Evolutionary conservation across 2,888 invertebrate species (phyloP), one percentile per base, ranked within the genome.

Genomic region (Drosophila neutralis): DNA sequence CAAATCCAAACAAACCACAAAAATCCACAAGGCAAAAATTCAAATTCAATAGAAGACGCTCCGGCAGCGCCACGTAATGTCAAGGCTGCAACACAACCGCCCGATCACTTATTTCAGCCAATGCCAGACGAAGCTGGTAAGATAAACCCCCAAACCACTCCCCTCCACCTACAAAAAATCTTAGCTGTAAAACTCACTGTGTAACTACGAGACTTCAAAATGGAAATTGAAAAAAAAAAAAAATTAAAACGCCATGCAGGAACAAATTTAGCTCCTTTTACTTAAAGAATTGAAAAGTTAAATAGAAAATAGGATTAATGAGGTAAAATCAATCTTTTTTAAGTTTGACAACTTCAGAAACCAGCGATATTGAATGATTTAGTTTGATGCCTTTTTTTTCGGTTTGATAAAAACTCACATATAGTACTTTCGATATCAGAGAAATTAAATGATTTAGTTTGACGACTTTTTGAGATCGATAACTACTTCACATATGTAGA

Each of bases 101-200:
- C 95, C 76, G 92, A 95, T 93, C 94, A 94, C 93, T 94, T 94
- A 92, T 95, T 96, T 93, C 94, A 94, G 93, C 94, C 94, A 89
- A 94, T 95, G 93, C 95, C 95, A 91, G 95, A 95, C 92, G 95
- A 95, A 94, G 94, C 95, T 93, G 96, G 96, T 96, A 96, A 94
- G 94, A 89, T 69, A 45, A 45, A 27, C 21, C 24, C 45, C 45
- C 24, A 45, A 45, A 45, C 4, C 45, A 45, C 24, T 45, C 24
- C 45, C 13, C 13, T 18, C 15, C 24, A 15, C 45, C 11, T 11
- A 42, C 11, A 42, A 42, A 21, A 36, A 42, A 42, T 60, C 29
- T 54, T 71, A 75, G 73, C 60, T 74, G 45, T 58, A 53, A 64
- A 67, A 58, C 4, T 49, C 18, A 49, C 18, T 33, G 27, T 62